Evolutionary conservation across 2,113 vertebrate species (phyloP).

Genomic region (Sebastes fasciatus): DNA sequence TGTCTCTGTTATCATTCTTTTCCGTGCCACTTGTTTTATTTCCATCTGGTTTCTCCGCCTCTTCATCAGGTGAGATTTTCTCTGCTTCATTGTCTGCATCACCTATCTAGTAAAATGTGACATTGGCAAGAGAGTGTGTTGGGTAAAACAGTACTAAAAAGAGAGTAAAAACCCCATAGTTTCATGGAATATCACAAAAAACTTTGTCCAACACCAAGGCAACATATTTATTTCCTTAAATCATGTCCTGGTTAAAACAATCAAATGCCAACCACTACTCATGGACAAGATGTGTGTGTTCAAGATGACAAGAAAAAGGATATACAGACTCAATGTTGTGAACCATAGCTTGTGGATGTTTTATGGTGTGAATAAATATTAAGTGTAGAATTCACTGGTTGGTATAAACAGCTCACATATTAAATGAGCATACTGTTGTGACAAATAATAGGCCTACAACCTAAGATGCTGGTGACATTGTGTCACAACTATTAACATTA

Average conservation of each 20-base stretch:
- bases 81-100: conserved; percentile 79
- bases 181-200: background rate
- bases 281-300: background rate
- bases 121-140: background rate
- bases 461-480: background rate
- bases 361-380: background rate
- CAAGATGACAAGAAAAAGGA: background rate
- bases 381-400: background rate
- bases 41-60: conserved; percentile 46
- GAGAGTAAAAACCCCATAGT: background rate
- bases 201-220: background rate
- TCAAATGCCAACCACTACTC: background rate
- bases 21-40: conserved; percentile 4
- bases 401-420: background rate
- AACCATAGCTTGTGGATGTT: too few relatives aligned
- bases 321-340: background rate
- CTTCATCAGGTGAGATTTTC: conserved; percentile 65
- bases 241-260: background rate
- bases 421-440: background rate
- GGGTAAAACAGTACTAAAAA: background rate
- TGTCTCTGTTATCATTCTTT: conserved; percentile 27
- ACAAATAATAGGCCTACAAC: background rate
- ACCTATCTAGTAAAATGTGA: conserved; percentile 74
- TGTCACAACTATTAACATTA: background rate
- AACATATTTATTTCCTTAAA: background rate